phyloP scores from a whole-genome alignment of 2,888 invertebrate genomes.

The Campoplex capitator region DNA sequence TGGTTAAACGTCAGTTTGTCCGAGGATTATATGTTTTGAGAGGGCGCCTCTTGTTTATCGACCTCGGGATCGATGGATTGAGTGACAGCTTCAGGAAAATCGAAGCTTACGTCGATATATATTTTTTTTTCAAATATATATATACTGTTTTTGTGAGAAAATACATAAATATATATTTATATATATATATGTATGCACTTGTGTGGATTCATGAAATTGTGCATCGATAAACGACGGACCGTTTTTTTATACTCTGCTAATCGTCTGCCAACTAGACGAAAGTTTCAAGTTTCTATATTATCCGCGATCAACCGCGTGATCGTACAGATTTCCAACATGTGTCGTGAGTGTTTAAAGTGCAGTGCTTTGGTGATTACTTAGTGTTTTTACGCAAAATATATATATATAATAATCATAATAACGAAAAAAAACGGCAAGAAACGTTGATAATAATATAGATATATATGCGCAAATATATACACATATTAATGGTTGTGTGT shows the following conservation, averaged over 20 bases:
- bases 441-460: slow-evolving; percentile 36
- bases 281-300: background rate
- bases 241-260: background rate
- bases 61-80: background rate
- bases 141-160: slow-evolving; percentile 28
- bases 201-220: background rate
- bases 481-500: background rate
- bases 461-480: background rate
- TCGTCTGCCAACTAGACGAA: background rate
- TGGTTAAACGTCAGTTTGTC: background rate
- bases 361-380: slow-evolving; percentile 83
- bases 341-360: slow-evolving; percentile 83
- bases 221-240: slow-evolving; percentile 3
- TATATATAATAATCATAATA: slow-evolving; percentile 53
- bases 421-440: slow-evolving; percentile 34
- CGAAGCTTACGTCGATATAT: background rate
- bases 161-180: slow-evolving; percentile 6
- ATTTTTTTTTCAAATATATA: background rate
- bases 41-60: background rate
- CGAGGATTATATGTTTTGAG: background rate
- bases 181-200: background rate
- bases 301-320: slow-evolving; percentile 36
- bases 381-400: slow-evolving; percentile 73
- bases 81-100: slow-evolving; percentile 9
- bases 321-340: slow-evolving; percentile 76